phyloP scores from a whole-genome alignment of 2,888 invertebrate species.

The Heliconius hortense region DNA sequence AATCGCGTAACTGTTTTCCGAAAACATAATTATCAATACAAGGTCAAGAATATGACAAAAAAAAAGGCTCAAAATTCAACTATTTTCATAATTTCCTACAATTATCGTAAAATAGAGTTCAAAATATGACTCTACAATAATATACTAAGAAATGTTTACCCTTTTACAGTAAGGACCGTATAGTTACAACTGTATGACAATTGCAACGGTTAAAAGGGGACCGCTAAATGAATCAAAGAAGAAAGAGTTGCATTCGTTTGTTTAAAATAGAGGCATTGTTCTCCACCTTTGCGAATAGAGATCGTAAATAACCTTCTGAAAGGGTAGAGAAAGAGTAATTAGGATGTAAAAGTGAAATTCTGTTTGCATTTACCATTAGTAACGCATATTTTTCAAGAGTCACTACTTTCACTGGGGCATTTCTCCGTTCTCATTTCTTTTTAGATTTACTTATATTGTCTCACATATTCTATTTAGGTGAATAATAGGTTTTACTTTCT shows the following conservation, averaged over 20 bases:
- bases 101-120: neutral
- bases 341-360: conserved; percentile 79
- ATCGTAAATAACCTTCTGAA: conserved; percentile 71
- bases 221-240: conserved; percentile 65
- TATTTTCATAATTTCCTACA: neutral
- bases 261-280: conserved; percentile 53
- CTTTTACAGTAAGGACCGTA: conserved; percentile 71
- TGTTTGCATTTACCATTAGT: conserved; percentile 61
- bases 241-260: conserved; percentile 77
- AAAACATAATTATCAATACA: conserved; percentile 20
- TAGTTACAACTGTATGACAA: conserved; percentile 57
- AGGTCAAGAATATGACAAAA: neutral
- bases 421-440: conserved; percentile 19
- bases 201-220: conserved; percentile 56
- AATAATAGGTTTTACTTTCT: conserved; percentile 37
- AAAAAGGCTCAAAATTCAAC: neutral
- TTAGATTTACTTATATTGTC: conserved; percentile 27
- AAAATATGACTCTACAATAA: conserved; percentile 15
- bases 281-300: conserved; percentile 57
- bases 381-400: conserved; percentile 63
- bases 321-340: conserved; percentile 72
- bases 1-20: conserved; percentile 50
- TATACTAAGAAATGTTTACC: conserved; percentile 57
- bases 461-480: conserved; percentile 24
- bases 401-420: conserved; percentile 69